Conservation (phyloP, 2,797 vertebrate species). For the Enteromius trimaculatus region DNA sequence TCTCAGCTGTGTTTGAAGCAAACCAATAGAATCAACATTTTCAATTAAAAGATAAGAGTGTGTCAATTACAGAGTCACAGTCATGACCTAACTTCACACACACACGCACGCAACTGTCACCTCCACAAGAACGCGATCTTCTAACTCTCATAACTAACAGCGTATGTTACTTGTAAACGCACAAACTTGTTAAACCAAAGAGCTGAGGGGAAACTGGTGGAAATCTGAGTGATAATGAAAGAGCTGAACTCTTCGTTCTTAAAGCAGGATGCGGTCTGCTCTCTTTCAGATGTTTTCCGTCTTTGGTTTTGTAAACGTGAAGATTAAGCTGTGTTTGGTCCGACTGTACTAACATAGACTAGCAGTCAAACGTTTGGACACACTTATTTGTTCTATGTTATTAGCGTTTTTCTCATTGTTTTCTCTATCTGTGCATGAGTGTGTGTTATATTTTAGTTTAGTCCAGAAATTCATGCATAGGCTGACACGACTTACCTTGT, state of each 20-base stretch:
- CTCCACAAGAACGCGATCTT: slow-evolving; percentile 10
- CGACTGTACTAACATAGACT: not conserved
- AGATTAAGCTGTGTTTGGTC: not conserved
- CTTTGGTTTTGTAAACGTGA: not conserved
- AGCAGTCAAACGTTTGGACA: not conserved
- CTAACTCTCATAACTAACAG: not conserved
- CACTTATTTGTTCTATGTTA: not conserved
- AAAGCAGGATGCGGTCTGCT: slow-evolving; percentile 13
- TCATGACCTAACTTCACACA: slow-evolving; percentile 38
- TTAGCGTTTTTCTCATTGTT: not conserved
- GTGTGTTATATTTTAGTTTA: not conserved
- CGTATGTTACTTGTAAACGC: not conserved
- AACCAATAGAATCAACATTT: slow-evolving; percentile 61
- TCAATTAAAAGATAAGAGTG: slow-evolving; percentile 83
- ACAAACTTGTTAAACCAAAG: not conserved
- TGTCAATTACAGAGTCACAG: slow-evolving; percentile 72
- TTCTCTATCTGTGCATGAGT: not conserved
- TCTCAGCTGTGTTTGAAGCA: slow-evolving; percentile 72
- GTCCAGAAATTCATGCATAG: not conserved
- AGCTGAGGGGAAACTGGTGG: not conserved
- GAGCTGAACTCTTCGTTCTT: not conserved
- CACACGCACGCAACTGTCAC: not conserved
- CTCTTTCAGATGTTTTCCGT: not conserved
- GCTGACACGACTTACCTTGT: not conserved
- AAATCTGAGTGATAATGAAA: not conserved